A percentile compares a stretch with the other conserved stretches of the same genome.
Evolutionary conservation across 2,888 invertebrate species (phyloP).

Genomic region (Agriotes lineatus): DNA sequence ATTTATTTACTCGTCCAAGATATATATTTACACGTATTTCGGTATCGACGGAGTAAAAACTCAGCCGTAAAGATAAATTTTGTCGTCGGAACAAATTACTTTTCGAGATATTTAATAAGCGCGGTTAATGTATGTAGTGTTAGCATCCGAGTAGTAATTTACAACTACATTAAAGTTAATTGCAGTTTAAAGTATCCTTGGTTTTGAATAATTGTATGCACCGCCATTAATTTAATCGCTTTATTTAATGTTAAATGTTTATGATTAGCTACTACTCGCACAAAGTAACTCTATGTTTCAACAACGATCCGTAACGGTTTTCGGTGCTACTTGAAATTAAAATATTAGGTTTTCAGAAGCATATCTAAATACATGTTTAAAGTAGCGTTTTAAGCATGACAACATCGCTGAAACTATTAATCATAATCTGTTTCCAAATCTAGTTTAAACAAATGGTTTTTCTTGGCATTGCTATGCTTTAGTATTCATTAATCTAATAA

Average conservation of each 20-base stretch:
- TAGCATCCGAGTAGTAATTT: conserved; percentile 42
- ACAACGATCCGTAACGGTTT: background rate
- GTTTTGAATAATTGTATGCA: conserved; percentile 36
- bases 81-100: conserved; percentile 30
- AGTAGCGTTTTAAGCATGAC: no score
- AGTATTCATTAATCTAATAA: no score
- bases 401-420: no score
- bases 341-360: background rate
- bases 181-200: conserved; percentile 39
- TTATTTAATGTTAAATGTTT: conserved; percentile 35
- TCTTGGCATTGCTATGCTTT: no score
- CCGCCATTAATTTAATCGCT: conserved; percentile 46
- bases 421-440: no score
- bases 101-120: conserved; percentile 34
- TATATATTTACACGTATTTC: no score
- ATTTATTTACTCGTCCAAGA: no score
- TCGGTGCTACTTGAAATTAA: background rate
- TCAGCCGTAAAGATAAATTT: conserved; percentile 21
- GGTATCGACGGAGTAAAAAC: background rate
- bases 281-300: conserved; percentile 7
- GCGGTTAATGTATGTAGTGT: conserved; percentile 35
- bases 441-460: no score
- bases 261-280: conserved; percentile 3
- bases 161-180: conserved; percentile 48
- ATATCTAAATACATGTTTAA: no score